Percentiles rank a stretch among this genome's conserved stretches.
Conservation (phyloP, 2,113 vertebrate species). For the Atractosteus spatula region DNA sequence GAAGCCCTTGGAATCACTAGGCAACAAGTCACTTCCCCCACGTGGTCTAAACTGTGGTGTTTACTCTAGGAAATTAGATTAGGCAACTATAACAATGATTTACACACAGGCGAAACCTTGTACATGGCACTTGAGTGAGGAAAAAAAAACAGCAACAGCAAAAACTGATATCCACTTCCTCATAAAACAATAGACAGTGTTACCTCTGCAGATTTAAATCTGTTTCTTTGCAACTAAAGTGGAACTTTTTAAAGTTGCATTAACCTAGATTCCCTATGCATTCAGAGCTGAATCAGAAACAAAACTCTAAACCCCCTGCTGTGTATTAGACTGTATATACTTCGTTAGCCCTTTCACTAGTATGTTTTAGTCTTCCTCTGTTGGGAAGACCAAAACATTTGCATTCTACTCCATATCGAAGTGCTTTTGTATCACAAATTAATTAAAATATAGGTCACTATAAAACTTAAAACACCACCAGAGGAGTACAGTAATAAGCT, state of each 20-base stretch:
- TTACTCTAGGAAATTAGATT: slow-evolving; percentile 24
- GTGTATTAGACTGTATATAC: too few species aligned
- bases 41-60: slow-evolving; percentile 18
- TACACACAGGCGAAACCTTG: background rate
- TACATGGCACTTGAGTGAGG: background rate
- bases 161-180: slow-evolving; percentile 30
- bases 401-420: too few species aligned
- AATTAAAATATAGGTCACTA: too few species aligned
- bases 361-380: too few species aligned
- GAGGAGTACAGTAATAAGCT: too few species aligned
- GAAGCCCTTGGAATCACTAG: slow-evolving; percentile 6
- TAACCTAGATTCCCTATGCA: background rate
- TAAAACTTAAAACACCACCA: too few species aligned
- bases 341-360: too few species aligned
- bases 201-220: slow-evolving; percentile 22
- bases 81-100: slow-evolving; percentile 12
- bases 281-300: too few species aligned
- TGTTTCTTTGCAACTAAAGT: slow-evolving; percentile 1
- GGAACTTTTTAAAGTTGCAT: background rate
- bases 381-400: too few species aligned
- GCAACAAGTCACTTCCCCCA: background rate
- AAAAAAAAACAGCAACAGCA: background rate
- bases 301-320: too few species aligned
- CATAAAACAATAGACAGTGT: slow-evolving; percentile 35
- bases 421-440: too few species aligned